These are phyloP conservation scores for Andrena haemorrhoa DNA, from an alignment of 2,888 invertebrate genomes.

Conservation along the genomic window DNA sequence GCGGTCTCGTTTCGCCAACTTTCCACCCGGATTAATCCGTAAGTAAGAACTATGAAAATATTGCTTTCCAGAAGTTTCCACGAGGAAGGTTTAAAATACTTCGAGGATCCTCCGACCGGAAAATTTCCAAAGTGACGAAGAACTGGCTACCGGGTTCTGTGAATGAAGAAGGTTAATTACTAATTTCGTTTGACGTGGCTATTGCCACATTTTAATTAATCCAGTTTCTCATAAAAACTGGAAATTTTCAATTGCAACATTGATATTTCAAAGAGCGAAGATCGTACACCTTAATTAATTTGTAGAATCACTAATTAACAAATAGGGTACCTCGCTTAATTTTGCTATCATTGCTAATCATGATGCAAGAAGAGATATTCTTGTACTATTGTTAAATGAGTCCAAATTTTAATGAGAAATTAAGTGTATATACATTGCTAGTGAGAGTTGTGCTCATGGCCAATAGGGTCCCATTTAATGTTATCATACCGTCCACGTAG, in stretches of 20 bases:
- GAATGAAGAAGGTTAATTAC: not conserved
- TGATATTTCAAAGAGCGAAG: not conserved
- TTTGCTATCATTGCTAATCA: too few relatives aligned
- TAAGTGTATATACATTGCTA: too few relatives aligned
- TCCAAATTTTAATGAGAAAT: too few relatives aligned
- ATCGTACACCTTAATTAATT: not conserved
- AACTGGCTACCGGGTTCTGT: not conserved
- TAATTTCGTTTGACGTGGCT: not conserved
- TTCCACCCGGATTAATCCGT: constrained; percentile 48
- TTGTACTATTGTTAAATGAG: too few relatives aligned
- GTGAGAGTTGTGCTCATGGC: too few relatives aligned
- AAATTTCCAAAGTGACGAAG: not conserved
- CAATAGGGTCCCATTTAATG: too few relatives aligned
- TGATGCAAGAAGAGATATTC: too few relatives aligned
- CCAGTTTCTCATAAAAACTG: not conserved
- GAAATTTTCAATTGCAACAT: not conserved
- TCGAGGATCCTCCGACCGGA: not conserved
- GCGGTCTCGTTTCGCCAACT: constrained; percentile 32
- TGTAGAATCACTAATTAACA: too few relatives aligned
- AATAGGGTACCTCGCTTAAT: too few relatives aligned
- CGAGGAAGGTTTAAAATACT: constrained; percentile 5
- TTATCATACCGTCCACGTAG: not conserved
- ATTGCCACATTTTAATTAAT: not conserved
- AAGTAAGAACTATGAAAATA: constrained; percentile 56
- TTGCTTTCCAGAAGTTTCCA: constrained; percentile 36